A percentile compares a stretch with the other conserved stretches of the same genome.
Conservation (phyloP, 1,140 invertebrate genomes). For the Dufourea novaeangliae region DNA sequence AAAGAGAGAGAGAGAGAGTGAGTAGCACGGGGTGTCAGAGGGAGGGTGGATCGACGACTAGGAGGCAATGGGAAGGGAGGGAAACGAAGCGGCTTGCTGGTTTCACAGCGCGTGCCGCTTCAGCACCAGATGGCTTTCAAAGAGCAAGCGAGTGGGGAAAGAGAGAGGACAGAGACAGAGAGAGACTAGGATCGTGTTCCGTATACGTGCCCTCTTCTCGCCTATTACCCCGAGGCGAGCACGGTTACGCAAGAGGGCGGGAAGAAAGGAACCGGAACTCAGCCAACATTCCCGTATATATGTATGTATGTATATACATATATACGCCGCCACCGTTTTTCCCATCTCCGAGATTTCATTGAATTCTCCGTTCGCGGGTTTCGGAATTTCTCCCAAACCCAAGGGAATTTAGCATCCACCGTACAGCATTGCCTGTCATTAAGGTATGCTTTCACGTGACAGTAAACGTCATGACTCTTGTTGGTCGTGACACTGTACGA, state of each 20-base stretch:
- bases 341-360: constrained; percentile 10
- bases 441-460: too few species aligned
- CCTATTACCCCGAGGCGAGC: constrained; percentile 37
- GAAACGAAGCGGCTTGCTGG: constrained; percentile 43
- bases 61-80: constrained; percentile 6
- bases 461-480: too few species aligned
- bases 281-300: constrained; percentile 15
- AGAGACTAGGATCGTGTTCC: constrained; percentile 4
- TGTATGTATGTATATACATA: too few species aligned
- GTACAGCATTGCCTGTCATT: too few species aligned
- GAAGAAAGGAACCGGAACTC: constrained; percentile 21
- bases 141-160: constrained; percentile 44
- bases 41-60: constrained; percentile 39
- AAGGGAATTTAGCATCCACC: too few species aligned
- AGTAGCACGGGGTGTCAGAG: background rate
- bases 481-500: too few species aligned
- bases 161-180: constrained; percentile 20
- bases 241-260: constrained; percentile 33
- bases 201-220: constrained; percentile 32
- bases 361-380: background rate
- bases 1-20: too few species aligned
- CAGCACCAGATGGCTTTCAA: constrained; percentile 68
- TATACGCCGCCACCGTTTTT: constrained; percentile 3
- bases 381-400: background rate
- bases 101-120: constrained; percentile 70